Conservation (phyloP, 2,113 vertebrate species). For the Planiliza haematocheilus region DNA sequence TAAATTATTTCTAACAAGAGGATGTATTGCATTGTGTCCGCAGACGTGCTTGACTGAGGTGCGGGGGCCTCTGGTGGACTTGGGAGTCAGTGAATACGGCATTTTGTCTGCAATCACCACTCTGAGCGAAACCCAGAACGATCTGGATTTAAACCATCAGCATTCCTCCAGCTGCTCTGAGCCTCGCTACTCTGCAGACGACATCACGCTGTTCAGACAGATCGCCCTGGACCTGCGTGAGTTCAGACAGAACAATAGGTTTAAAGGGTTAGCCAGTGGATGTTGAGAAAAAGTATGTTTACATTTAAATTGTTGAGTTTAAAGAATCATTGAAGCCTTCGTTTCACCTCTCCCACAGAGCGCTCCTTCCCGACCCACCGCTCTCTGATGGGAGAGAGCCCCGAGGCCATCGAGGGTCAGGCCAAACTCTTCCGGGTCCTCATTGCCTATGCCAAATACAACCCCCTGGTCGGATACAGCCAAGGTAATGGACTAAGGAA, state of each 20-base stretch:
- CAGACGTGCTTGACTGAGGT: slow-evolving; percentile 78
- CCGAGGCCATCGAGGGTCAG: slow-evolving; percentile 83
- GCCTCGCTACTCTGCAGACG: slow-evolving; percentile 45
- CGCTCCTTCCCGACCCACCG: slow-evolving; percentile 83
- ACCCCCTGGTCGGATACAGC: slow-evolving; percentile 79
- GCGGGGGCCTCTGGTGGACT: slow-evolving; percentile 75
- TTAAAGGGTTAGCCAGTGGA: neutral
- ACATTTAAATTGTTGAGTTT: neutral
- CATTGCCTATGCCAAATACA: slow-evolving; percentile 78
- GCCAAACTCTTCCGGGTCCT: slow-evolving; percentile 84
- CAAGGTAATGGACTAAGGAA: slow-evolving; percentile 72
- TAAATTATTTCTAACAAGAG: neutral
- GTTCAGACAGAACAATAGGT: slow-evolving; percentile 23
- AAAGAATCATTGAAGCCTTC: too few relatives aligned
- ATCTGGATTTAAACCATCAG: slow-evolving; percentile 53
- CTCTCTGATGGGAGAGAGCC: slow-evolving; percentile 82
- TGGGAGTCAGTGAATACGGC: slow-evolving; percentile 81
- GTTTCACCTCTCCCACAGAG: slow-evolving; percentile 48
- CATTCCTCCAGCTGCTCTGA: slow-evolving; percentile 24
- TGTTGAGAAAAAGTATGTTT: neutral
- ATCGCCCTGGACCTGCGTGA: slow-evolving; percentile 83
- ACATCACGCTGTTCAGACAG: slow-evolving; percentile 78
- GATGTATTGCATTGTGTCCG: too few relatives aligned
- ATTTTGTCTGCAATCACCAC: slow-evolving; percentile 78
- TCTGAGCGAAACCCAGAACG: slow-evolving; percentile 75